Percentiles rank a stretch among this genome's conserved stretches.
These are phyloP conservation scores for Pantherophis guttatus DNA, from an alignment of 2,113 vertebrate species.

Conservation along the genomic window DNA sequence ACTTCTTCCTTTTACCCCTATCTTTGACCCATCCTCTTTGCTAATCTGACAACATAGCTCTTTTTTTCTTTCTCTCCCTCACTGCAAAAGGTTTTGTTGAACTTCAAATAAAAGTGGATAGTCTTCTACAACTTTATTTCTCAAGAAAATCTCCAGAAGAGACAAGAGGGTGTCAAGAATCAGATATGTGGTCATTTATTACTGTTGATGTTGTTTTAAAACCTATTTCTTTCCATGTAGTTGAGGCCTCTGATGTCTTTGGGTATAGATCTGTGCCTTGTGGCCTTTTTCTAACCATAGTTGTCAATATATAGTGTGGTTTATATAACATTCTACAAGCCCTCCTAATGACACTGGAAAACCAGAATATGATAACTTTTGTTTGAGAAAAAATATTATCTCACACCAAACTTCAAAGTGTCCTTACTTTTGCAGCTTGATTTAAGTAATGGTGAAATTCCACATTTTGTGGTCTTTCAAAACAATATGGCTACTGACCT, in stretches of 20 bases:
- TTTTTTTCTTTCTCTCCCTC: background rate
- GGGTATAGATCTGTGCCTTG: background rate
- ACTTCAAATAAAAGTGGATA: background rate
- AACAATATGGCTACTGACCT: conserved; percentile 39
- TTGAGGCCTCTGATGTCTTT: background rate
- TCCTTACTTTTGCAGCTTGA: conserved; percentile 19
- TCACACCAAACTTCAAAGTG: background rate
- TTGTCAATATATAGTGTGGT: background rate
- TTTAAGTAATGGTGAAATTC: conserved; percentile 26
- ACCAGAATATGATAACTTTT: background rate
- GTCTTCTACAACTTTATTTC: background rate
- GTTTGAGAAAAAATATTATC: background rate
- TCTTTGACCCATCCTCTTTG: background rate
- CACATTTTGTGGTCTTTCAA: conserved; percentile 3
- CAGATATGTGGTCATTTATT: background rate
- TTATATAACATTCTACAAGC: background rate
- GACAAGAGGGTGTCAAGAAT: background rate
- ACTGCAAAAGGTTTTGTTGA: background rate
- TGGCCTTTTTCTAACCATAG: background rate
- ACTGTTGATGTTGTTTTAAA: background rate
- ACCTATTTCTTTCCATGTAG: background rate
- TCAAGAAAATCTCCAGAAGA: background rate
- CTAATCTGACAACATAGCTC: background rate
- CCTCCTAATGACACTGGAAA: background rate
- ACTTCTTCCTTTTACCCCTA: background rate